Conservation (phyloP, 2,113 vertebrate genomes). For the Narcine bancroftii region DNA sequence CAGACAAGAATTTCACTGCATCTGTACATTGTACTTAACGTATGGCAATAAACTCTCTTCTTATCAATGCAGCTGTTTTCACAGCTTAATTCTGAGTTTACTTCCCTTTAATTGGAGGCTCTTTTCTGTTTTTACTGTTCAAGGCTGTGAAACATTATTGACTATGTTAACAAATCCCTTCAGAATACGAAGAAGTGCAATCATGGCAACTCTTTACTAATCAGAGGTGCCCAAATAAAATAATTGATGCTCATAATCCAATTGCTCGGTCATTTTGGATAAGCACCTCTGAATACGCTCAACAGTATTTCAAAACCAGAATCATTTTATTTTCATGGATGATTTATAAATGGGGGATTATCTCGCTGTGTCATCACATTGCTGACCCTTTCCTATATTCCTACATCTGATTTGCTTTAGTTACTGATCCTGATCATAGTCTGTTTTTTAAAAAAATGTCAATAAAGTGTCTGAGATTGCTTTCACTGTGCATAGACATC, state of each 20-base stretch:
- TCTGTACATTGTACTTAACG: no score
- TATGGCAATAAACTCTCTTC: no score
- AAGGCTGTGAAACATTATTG: neutral
- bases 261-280: neutral
- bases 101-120: neutral
- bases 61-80: neutral
- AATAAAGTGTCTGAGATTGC: neutral
- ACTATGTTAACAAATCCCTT: neutral
- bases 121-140: neutral
- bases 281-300: neutral
- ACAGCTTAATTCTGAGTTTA: neutral
- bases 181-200: neutral
- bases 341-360: neutral
- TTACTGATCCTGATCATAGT: neutral
- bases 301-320: neutral
- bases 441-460: neutral
- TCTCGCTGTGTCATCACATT: neutral
- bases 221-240: neutral
- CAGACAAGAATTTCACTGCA: no score
- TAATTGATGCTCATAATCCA: neutral
- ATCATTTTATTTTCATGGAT: no score
- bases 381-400: neutral
- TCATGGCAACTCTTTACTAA: neutral
- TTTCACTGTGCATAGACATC: neutral
- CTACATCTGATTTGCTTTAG: neutral